Base-by-base conservation (phyloP, 64 coral and sea anemone species). In the Stylophora pistillata region DNA sequence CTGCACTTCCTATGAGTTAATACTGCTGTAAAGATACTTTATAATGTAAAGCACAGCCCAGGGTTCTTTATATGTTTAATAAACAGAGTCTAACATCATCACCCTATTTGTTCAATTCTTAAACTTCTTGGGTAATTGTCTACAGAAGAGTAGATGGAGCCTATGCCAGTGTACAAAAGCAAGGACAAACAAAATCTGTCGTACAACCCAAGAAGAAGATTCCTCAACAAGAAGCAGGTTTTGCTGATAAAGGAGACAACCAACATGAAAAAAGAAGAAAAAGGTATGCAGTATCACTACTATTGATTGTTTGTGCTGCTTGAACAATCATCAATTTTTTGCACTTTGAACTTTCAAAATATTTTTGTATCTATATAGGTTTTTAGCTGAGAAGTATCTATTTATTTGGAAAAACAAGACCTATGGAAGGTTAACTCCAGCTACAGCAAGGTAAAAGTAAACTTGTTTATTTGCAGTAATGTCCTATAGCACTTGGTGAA, bases 401-500 rank as follows among this genome's bases (percentile, higher is more conserved):
- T 32, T 79, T 9, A 53, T 90, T n/a, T 99, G 97, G 97, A 37
- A 79, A 53, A 92, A 27, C 73, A 95, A 78, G 16, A 88, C 82
- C 0, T 95, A 83, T 99, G 97, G 97, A 31, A 89, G 78, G 77
- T 84, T 99, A 15, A 72, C 76, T 73, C 97, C 97, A 15, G 27
- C 71, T 41, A 27, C 23, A 56, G 97, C 97, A 73, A 98, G 96
- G 96, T 98, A 81, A 58, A 41, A 29, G 7, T 13, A 1, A 14
- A 74, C 58, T 87, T 10, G 29, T 13, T 74, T 20, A 56, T 74
- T 66, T 56, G 37, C 37, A 47, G 37, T 47, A 47, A 47, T 7
- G 3, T 47, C 37, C 37, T 47, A 47, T 7, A 47, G 37, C 37
- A 47, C 37, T 47, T 47, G 37, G 37, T 47, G 7, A 47, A 47